phyloP scores from a whole-genome alignment of 2,797 vertebrate species.

The Parambassis ranga region DNA sequence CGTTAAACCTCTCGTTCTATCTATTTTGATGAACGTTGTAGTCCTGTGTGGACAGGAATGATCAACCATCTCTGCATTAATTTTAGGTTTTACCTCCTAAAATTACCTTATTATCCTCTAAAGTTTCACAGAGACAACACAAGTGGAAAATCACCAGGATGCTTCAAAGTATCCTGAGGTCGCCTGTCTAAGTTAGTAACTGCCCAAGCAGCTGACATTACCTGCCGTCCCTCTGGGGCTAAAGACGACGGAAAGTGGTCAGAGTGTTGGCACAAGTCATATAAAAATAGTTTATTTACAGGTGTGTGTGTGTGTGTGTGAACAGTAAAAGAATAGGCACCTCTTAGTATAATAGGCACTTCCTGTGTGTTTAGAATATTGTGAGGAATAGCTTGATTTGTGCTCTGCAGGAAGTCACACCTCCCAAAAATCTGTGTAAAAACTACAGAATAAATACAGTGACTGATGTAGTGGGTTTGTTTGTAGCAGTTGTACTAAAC shows the following conservation, averaged over 20 bases:
- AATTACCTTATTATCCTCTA: no score
- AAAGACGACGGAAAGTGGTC: background rate
- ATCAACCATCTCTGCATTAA: no score
- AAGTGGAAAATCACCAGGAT: slow-evolving; percentile 51
- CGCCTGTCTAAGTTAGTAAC: slow-evolving; percentile 16
- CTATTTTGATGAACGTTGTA: no score
- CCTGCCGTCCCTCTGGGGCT: background rate
- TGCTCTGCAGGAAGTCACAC: background rate
- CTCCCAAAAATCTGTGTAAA: background rate
- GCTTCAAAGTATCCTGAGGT: slow-evolving; percentile 45
- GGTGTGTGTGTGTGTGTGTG: slow-evolving; percentile 4
- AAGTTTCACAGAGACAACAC: no score
- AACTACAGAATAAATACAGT: background rate
- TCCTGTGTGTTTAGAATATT: background rate
- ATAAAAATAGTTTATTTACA: slow-evolving; percentile 37
- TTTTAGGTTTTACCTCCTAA: no score
- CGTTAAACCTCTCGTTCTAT: no score
- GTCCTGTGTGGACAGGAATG: no score
- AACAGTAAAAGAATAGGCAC: background rate
- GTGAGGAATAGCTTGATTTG: background rate
- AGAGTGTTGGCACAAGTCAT: background rate
- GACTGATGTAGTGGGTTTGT: background rate
- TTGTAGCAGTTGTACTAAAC: background rate
- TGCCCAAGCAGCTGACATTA: background rate
- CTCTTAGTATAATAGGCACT: background rate